Conservation (phyloP, 1,140 invertebrate species). For the Drosophila lini region DNA sequence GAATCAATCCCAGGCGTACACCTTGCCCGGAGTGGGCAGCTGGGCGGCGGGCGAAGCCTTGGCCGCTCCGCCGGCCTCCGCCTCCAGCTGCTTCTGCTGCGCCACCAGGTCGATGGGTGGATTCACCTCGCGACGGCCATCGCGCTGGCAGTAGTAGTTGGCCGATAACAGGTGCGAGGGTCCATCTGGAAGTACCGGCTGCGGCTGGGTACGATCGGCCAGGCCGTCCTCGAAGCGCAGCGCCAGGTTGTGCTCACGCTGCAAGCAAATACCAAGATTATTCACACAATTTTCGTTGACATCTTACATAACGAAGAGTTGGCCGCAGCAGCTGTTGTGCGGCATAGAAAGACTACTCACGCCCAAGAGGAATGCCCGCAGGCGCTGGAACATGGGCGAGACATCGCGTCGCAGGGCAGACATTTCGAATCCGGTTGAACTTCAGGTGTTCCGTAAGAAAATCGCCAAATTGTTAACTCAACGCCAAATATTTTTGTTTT, state of each 20-base stretch:
- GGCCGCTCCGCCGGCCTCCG: slow-evolving; percentile 26
- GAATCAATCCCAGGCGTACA: slow-evolving; percentile 86
- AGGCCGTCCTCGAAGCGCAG: slow-evolving; percentile 88
- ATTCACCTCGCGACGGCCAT: slow-evolving; percentile 89
- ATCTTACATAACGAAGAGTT: slow-evolving; percentile 64
- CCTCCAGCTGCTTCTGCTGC: slow-evolving; percentile 57
- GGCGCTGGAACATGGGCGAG: slow-evolving; percentile 86
- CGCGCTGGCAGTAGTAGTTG: slow-evolving; percentile 92
- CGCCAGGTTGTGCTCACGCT: slow-evolving; percentile 87
- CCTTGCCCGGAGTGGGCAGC: slow-evolving; percentile 85
- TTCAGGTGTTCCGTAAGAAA: background rate
- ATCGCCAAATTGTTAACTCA: slow-evolving; percentile 15
- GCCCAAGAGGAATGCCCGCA: slow-evolving; percentile 87
- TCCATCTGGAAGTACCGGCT: slow-evolving; percentile 90
- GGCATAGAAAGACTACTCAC: slow-evolving; percentile 79
- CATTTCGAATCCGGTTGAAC: slow-evolving; percentile 26
- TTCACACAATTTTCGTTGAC: background rate
- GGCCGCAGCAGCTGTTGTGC: background rate
- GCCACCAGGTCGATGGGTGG: slow-evolving; percentile 88
- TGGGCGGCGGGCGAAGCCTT: slow-evolving; percentile 44
- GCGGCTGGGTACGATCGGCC: slow-evolving; percentile 89
- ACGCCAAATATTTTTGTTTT: slow-evolving; percentile 14
- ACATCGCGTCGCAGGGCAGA: slow-evolving; percentile 85
- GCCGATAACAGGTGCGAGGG: slow-evolving; percentile 88
- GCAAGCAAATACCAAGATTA: slow-evolving; percentile 48